Conservation (phyloP, 2,113 vertebrate species). For the Cephalophus harveyi region DNA sequence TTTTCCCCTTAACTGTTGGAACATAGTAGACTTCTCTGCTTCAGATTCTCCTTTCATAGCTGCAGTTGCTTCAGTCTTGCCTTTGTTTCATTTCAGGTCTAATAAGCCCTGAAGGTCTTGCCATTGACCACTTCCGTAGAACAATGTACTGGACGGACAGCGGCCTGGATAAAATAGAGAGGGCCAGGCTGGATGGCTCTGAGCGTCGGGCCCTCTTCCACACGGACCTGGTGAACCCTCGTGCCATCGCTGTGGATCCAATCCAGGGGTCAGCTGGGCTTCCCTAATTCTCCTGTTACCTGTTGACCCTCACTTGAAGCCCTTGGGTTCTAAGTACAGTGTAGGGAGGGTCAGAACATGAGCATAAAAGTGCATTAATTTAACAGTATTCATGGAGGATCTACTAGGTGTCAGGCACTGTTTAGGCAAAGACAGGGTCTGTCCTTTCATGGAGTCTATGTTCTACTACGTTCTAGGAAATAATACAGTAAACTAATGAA, state of each 20-base stretch:
- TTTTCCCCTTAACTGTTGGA: not conserved
- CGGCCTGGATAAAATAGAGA: slow-evolving; percentile 90
- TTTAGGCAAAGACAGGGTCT: not conserved
- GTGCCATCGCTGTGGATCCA: slow-evolving; percentile 93
- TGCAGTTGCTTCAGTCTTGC: not conserved
- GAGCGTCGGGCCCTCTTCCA: slow-evolving; percentile 87
- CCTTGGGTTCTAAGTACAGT: not conserved
- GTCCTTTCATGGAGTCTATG: not conserved
- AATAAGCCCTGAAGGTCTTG: slow-evolving; percentile 93
- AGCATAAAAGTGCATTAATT: not conserved
- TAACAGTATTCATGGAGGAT: not conserved
- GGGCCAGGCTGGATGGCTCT: slow-evolving; percentile 88
- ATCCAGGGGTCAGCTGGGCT: slow-evolving; percentile 85
- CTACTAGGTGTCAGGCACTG: not conserved
- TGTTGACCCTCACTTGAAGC: not conserved
- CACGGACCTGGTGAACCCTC: slow-evolving; percentile 92
- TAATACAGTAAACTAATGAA: not conserved
- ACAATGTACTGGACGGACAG: slow-evolving; percentile 97
- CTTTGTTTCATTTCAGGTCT: slow-evolving; percentile 81
- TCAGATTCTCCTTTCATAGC: not conserved
- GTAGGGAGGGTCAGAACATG: not conserved
- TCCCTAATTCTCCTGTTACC: not conserved
- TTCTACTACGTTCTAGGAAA: not conserved
- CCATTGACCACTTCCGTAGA: slow-evolving; percentile 87
- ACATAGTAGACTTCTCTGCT: not conserved